Conservation (phyloP, 2,888 invertebrate genomes). For the Schizaphis graminum region DNA sequence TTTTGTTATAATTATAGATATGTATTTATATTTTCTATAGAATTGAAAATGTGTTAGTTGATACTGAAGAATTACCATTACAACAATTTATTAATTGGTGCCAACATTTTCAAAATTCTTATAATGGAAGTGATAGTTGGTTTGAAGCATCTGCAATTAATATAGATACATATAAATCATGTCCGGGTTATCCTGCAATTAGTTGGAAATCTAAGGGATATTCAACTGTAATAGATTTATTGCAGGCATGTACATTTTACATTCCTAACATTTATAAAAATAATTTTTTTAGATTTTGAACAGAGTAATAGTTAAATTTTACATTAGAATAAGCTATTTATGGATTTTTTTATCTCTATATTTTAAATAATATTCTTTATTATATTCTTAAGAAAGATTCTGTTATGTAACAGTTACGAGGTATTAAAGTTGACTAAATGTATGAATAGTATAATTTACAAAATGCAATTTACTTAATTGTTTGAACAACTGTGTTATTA, state of each 20-base stretch:
- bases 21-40: conserved; percentile 18
- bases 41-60: conserved; percentile 37
- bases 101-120: conserved; percentile 73
- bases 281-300: not conserved
- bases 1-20: not conserved
- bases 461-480: not conserved
- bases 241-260: conserved; percentile 75
- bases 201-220: conserved; percentile 84
- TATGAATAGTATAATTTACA: not conserved
- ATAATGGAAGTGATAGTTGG: conserved; percentile 78
- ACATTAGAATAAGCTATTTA: not conserved
- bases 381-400: not conserved
- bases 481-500: not conserved
- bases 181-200: conserved; percentile 79
- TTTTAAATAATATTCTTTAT: not conserved
- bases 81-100: conserved; percentile 73
- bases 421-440: not conserved
- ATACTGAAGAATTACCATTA: conserved; percentile 50
- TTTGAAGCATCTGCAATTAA: conserved; percentile 79
- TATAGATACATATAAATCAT: conserved; percentile 76
- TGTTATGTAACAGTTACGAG: not conserved
- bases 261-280: not conserved
- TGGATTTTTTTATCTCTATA: not conserved
- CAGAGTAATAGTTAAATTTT: not conserved
- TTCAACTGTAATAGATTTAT: conserved; percentile 77